Conservation (phyloP, 1,140 invertebrate species). For the Eulimnadia texana region DNA sequence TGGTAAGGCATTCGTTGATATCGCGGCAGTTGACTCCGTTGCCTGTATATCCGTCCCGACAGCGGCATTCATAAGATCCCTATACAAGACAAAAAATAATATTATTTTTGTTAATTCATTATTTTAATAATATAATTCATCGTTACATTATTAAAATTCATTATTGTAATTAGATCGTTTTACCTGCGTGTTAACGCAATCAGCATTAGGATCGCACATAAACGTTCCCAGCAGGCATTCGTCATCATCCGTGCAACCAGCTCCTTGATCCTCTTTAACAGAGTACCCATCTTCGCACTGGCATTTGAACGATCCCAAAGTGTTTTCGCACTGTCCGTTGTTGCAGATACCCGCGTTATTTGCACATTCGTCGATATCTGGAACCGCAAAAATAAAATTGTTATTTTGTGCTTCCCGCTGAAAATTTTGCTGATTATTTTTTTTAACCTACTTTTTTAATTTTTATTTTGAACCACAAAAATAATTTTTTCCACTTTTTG, state of each 20-base stretch:
- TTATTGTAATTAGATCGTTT: too few species aligned
- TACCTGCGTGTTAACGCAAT: constrained; percentile 64
- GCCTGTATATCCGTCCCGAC: constrained; percentile 67
- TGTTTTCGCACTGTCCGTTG: constrained; percentile 60
- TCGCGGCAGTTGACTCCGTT: constrained; percentile 57
- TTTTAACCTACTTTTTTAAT: too few species aligned
- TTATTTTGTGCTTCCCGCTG: too few species aligned
- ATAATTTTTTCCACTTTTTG: too few species aligned
- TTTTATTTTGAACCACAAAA: too few species aligned
- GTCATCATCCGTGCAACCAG: constrained; percentile 64
- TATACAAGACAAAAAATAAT: constrained; percentile 25
- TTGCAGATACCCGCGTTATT: constrained; percentile 50
- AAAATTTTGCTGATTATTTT: too few species aligned
- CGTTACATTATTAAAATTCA: too few species aligned
- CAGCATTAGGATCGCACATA: constrained; percentile 61
- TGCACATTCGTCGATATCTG: constrained; percentile 57
- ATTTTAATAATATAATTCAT: too few species aligned
- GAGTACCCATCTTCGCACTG: constrained; percentile 62
- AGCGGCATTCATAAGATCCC: constrained; percentile 67
- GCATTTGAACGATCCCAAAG: constrained; percentile 68
- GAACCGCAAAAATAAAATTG: constrained; percentile 16
- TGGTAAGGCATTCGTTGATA: constrained; percentile 61
- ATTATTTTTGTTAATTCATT: background rate
- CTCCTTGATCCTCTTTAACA: constrained; percentile 54
- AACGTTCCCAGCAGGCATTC: constrained; percentile 61